Percentiles rank a stretch among this genome's conserved stretches.
phyloP scores from a whole-genome alignment of 1,140 invertebrate genomes.

The Macrobrachium nipponense region DNA sequence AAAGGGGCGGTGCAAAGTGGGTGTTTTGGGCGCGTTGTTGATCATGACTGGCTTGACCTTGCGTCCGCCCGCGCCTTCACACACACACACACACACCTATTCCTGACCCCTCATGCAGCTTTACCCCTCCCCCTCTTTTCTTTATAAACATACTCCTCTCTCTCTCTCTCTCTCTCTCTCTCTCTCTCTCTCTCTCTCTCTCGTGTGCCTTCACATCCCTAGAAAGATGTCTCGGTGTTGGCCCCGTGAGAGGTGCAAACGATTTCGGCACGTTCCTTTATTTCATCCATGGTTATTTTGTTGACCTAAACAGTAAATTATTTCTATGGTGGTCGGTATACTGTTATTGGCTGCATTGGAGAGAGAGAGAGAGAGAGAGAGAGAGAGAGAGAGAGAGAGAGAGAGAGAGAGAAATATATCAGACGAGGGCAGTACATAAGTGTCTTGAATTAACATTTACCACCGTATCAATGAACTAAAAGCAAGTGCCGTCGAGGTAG shows the following conservation, averaged over 20 bases:
- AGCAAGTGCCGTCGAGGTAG: no score
- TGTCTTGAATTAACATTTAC: background rate
- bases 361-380: background rate
- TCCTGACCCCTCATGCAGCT: background rate
- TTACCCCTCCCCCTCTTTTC: background rate
- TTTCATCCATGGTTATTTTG: no score
- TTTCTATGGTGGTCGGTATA: no score
- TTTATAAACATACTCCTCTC: slow-evolving; percentile 8
- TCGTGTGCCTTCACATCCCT: background rate
- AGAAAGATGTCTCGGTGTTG: no score
- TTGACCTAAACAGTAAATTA: no score
- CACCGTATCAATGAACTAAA: no score
- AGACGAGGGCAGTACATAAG: background rate
- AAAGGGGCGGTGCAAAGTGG: background rate
- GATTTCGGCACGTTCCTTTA: no score
- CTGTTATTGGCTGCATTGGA: background rate
- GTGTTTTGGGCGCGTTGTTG: slow-evolving; percentile 10
- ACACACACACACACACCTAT: background rate
- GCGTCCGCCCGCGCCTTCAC: background rate
- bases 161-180: slow-evolving; percentile 30
- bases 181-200: slow-evolving; percentile 2
- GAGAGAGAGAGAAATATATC: background rate
- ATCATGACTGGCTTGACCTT: slow-evolving; percentile 44
- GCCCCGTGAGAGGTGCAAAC: no score
- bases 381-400: slow-evolving; percentile 27